Percentiles rank a stretch among this genome's conserved stretches.
Evolutionary conservation across 2,113 vertebrate species (phyloP).

Genomic region (Gobiocypris rarus): DNA sequence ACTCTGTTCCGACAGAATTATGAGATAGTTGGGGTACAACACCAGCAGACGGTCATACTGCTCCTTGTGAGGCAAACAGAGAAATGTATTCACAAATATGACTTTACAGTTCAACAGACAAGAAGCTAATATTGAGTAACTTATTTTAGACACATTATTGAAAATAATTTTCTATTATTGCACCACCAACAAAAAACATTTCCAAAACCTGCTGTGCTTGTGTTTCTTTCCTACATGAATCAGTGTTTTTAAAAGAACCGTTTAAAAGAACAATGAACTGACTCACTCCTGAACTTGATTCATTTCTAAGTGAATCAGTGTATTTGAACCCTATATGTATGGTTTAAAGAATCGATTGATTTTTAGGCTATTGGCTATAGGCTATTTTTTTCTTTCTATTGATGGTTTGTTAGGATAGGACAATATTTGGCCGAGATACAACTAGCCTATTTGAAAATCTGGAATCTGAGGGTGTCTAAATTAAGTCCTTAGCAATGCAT

Average conservation of each 20-base stretch:
- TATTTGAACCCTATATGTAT: not conserved
- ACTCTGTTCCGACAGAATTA: conserved; percentile 88
- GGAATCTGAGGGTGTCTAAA: too few relatives aligned
- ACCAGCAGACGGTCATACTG: conserved; percentile 87
- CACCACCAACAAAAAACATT: not conserved
- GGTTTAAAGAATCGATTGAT: not conserved
- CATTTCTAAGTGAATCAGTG: not conserved
- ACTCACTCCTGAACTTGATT: not conserved
- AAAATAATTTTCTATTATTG: not conserved
- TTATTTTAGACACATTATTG: not conserved
- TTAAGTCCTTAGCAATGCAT: too few relatives aligned
- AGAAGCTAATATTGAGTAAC: not conserved
- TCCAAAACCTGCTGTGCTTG: not conserved
- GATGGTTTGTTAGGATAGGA: too few relatives aligned
- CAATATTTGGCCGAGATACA: too few relatives aligned
- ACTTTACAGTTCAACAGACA: not conserved
- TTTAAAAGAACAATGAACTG: not conserved
- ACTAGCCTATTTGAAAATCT: too few relatives aligned
- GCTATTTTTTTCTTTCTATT: too few relatives aligned
- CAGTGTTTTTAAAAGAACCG: not conserved
- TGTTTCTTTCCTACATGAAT: not conserved
- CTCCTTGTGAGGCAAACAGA: conserved; percentile 75
- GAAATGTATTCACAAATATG: conserved; percentile 11
- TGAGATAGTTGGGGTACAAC: conserved; percentile 87
- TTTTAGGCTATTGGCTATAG: too few relatives aligned